A percentile compares a stretch with the other conserved stretches of the same genome.
Conservation (phyloP, 2,113 vertebrate species). For the Crotalus horridus region DNA sequence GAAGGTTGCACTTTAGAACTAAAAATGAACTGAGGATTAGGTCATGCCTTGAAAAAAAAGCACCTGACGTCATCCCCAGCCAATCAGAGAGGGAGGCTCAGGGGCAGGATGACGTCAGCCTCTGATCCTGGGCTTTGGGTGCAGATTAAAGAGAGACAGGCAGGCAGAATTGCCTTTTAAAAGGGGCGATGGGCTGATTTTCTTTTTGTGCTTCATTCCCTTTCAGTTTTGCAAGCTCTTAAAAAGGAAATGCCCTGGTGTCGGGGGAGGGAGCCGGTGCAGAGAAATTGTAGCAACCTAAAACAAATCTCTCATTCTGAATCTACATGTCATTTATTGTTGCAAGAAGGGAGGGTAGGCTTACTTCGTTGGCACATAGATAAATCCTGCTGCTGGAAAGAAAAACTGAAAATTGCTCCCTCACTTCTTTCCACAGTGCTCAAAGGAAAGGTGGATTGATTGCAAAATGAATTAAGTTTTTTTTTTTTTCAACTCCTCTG, state of each 20-base stretch:
- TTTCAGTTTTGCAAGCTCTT: constrained; percentile 1
- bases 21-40: constrained; percentile 84
- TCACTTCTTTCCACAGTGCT: not conserved
- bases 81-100: constrained; percentile 80
- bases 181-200: constrained; percentile 25
- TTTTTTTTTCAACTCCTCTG: not conserved
- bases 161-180: constrained; percentile 25
- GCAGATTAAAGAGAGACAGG: constrained; percentile 41
- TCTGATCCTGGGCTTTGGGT: constrained; percentile 56
- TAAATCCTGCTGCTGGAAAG: not conserved
- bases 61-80: constrained; percentile 86
- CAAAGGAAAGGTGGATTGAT: not conserved
- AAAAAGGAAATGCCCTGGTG: constrained; percentile 22
- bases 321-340: constrained; percentile 1
- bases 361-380: not conserved
- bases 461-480: not conserved
- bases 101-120: constrained; percentile 80
- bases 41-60: constrained; percentile 77
- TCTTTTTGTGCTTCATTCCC: not conserved
- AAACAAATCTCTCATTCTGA: not conserved
- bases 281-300: not conserved
- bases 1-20: constrained; percentile 77
- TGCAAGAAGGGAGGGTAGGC: not conserved
- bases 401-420: not conserved
- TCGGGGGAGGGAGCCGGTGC: not conserved